These are phyloP conservation scores for Stomorhina lunata DNA, from an alignment of 2,888 invertebrate species.

Conservation along the genomic window DNA sequence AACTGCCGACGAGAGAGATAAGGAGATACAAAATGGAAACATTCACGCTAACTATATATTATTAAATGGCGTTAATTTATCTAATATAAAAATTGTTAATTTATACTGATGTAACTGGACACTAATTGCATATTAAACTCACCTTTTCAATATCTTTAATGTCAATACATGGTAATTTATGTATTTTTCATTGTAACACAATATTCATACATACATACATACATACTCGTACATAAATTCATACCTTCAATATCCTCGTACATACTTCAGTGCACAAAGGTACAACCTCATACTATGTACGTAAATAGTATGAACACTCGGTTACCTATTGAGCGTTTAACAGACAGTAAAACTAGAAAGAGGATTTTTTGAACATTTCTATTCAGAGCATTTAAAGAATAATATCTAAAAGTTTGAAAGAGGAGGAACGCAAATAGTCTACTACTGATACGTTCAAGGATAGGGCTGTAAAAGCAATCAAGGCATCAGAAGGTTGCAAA, in stretches of 20 bases:
- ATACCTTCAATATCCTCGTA: no score
- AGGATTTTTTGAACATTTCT: background rate
- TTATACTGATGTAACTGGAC: conserved; percentile 56
- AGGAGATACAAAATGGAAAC: background rate
- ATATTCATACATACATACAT: background rate
- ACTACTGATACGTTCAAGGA: no score
- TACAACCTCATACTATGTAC: no score
- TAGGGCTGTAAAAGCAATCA: no score
- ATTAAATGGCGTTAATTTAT: conserved; percentile 50
- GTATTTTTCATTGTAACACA: conserved; percentile 28
- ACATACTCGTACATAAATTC: background rate
- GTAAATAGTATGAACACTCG: background rate
- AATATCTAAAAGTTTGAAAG: background rate
- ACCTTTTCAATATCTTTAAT: conserved; percentile 57
- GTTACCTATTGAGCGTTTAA: background rate
- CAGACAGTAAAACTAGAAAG: background rate
- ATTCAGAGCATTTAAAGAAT: background rate
- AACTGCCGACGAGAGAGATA: no score
- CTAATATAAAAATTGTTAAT: conserved; percentile 44
- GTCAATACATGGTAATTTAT: conserved; percentile 57
- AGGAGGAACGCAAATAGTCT: no score
- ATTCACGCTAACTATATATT: background rate
- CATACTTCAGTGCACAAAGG: no score
- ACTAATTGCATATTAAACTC: conserved; percentile 57
- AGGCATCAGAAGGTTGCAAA: no score